phyloP scores from a whole-genome alignment of 2,797 vertebrate species.

The Craterocephalus amniculus region DNA sequence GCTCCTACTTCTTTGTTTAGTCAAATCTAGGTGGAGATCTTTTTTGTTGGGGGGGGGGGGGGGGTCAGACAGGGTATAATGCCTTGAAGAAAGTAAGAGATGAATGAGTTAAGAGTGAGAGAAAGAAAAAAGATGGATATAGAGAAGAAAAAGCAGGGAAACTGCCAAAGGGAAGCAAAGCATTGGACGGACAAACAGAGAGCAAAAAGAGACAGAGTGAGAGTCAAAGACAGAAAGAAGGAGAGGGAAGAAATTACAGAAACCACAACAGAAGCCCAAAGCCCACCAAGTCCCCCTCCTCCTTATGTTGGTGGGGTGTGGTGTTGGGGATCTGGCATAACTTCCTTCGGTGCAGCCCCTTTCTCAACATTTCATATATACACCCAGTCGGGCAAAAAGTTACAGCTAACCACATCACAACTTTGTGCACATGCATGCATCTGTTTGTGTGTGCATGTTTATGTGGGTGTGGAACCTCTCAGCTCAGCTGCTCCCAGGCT shows the following conservation, averaged over 20 bases:
- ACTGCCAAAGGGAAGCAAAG: conserved; percentile 59
- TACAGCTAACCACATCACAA: conserved; percentile 74
- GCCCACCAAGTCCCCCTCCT: conserved; percentile 68
- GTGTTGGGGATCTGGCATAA: conserved; percentile 71
- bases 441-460: conserved; percentile 38
- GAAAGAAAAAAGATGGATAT: conserved; percentile 47
- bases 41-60: accelerated
- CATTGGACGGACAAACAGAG: conserved; percentile 59
- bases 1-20: too few relatives aligned
- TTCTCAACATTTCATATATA: conserved; percentile 75
- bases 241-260: conserved; percentile 63
- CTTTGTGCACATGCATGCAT: conserved; percentile 31
- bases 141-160: conserved; percentile 47
- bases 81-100: conserved; percentile 40
- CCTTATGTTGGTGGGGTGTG: conserved; percentile 69
- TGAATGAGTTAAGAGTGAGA: conserved; percentile 38
- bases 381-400: conserved; percentile 67
- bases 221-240: conserved; percentile 42
- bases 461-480: conserved; percentile 47
- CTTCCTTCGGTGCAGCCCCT: conserved; percentile 68
- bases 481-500: conserved; percentile 70
- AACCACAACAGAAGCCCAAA: conserved; percentile 78
- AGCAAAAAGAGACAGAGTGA: conserved; percentile 60
- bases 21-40: too few relatives aligned
- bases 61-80: neutral